A percentile compares a stretch with the other conserved stretches of the same genome.
Evolutionary conservation across 2,888 invertebrate species (phyloP).

Genomic region (Sthenelais limicola): DNA sequence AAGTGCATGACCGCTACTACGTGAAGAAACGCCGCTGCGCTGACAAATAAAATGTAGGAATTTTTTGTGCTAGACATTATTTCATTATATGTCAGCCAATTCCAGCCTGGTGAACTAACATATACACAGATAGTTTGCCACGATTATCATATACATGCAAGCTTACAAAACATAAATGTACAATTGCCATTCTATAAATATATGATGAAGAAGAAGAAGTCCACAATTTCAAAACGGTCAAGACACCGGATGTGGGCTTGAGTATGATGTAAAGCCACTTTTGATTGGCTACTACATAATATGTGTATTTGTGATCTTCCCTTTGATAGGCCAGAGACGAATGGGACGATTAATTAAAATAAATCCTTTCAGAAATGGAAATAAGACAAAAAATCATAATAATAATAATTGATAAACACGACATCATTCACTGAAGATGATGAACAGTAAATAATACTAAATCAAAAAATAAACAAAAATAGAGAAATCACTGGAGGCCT

Average conservation of each 20-base stretch:
- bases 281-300: slow-evolving; percentile 42
- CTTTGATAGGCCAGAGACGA: slow-evolving; percentile 31
- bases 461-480: neutral
- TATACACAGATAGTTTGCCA: slow-evolving; percentile 16
- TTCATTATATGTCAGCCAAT: slow-evolving; percentile 31
- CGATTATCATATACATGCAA: slow-evolving; percentile 13
- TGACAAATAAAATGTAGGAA: slow-evolving; percentile 23
- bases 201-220: slow-evolving; percentile 6
- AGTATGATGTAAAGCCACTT: slow-evolving; percentile 42
- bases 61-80: slow-evolving; percentile 37
- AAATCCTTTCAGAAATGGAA: too few species aligned
- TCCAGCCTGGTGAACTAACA: slow-evolving; percentile 23
- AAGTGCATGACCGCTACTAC: slow-evolving; percentile 22
- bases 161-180: slow-evolving; percentile 10
- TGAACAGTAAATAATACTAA: neutral
- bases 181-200: slow-evolving; percentile 13
- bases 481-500: slow-evolving; percentile 13
- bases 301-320: slow-evolving; percentile 40
- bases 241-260: slow-evolving; percentile 28
- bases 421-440: neutral
- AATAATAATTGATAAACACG: slow-evolving; percentile 17
- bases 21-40: too few species aligned
- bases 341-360: too few species aligned
- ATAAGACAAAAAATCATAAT: too few species aligned
- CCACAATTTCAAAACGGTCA: slow-evolving; percentile 18